Evolutionary conservation across 2,113 vertebrate genomes (phyloP).

Genomic region (Ailurus styani): DNA sequence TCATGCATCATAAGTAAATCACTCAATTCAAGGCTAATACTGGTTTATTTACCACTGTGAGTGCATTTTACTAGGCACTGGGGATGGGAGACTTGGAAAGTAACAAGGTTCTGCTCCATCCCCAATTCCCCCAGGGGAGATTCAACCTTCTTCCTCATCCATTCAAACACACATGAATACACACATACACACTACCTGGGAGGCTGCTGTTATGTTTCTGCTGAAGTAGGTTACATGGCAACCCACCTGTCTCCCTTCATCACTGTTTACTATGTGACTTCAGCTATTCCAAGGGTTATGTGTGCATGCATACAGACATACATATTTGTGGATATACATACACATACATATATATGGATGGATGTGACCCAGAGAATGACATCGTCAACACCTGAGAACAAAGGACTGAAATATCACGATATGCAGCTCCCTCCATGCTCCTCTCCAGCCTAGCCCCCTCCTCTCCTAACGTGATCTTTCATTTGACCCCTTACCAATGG

Average conservation of each 20-base stretch:
- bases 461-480: background rate
- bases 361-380: background rate
- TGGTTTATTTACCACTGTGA: background rate
- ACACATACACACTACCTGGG: rapidly evolving
- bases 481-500: background rate
- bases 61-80: background rate
- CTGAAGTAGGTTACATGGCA: background rate
- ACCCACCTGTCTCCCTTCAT: background rate
- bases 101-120: background rate
- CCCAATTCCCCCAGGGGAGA: background rate
- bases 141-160: background rate
- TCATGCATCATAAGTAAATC: background rate
- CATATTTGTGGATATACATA: background rate
- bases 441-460: background rate
- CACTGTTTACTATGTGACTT: background rate
- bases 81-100: background rate
- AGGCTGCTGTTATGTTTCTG: background rate
- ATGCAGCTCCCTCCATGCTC: rapidly evolving
- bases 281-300: background rate
- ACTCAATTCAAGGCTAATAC: background rate
- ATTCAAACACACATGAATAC: background rate
- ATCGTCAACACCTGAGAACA: background rate
- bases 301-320: background rate
- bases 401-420: background rate
- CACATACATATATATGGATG: background rate